phyloP scores from a whole-genome alignment of 2,113 vertebrate genomes.

The Pungitius pungitius region DNA sequence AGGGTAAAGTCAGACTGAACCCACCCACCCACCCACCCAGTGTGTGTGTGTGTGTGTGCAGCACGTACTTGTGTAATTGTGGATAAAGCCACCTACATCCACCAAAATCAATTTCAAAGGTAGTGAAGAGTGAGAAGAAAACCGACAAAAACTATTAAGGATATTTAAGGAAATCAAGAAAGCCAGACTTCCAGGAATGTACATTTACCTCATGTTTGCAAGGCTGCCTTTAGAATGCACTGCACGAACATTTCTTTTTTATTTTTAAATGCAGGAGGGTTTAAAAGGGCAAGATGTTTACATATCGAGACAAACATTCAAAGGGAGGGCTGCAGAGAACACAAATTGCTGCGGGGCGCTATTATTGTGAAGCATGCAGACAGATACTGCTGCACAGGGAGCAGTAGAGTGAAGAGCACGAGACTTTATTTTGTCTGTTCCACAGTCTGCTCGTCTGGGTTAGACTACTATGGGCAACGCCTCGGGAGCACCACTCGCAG shows the following conservation, averaged over 20 bases:
- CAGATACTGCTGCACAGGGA: constrained; percentile 70
- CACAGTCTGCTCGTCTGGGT: constrained; percentile 76
- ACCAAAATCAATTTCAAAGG: constrained; percentile 57
- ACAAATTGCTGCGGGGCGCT: constrained; percentile 60
- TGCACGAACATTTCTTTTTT: background rate
- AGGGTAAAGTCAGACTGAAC: constrained; percentile 69
- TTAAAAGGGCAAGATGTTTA: constrained; percentile 35
- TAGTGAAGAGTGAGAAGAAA: constrained; percentile 39
- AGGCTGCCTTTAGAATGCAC: constrained; percentile 16
- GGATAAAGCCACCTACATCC: constrained; percentile 29
- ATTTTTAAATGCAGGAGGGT: constrained; percentile 10
- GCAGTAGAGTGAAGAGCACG: constrained; percentile 71
- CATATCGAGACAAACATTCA: constrained; percentile 36
- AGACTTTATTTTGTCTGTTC: constrained; percentile 77
- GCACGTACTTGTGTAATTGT: background rate
- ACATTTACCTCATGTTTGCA: constrained; percentile 12
- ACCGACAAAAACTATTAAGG: constrained; percentile 35
- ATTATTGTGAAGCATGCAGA: constrained; percentile 73
- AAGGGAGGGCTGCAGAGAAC: constrained; percentile 44
- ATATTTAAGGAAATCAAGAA: constrained; percentile 36
- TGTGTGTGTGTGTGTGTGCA: constrained; percentile 8
- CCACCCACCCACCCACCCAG: constrained; percentile 36
- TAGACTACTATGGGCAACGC: constrained; percentile 65
- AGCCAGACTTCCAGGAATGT: constrained; percentile 54
- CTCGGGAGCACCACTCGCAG: constrained; percentile 67